Evolutionary conservation across 2,113 vertebrate species (phyloP), one percentile per base, ranked within the genome.

Genomic region (Chitala chitala): DNA sequence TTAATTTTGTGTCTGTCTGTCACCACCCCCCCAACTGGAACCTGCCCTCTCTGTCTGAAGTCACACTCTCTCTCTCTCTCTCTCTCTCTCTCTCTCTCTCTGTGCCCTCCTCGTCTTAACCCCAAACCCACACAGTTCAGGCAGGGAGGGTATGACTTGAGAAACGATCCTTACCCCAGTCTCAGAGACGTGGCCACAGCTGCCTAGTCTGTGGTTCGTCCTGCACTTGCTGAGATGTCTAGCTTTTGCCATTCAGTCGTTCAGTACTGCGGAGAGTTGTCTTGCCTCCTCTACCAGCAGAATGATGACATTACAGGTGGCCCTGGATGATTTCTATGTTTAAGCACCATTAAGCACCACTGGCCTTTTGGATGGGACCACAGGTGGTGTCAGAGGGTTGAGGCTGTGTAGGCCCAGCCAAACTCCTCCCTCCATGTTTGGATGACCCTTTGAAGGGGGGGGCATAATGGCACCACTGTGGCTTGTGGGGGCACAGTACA

Each of bases 71-170:
- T 24, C 56, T 59, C 54, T 59, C 22, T 56, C 66, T 70, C 40
- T 58, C 53, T 77, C 75, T 74, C 50, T 40, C 54, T 48, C 63
- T 55, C 64, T 71, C 61, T 75, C 63, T 66, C 51, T 76, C 66
- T 79, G n/a, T n/a, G n/a, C n/a, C n/a, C 66, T 75, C 71, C 78
- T 72, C 58, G 79, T 78, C 58, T 78, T 46, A 78, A 78, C 50
- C 64, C 36, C 51, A 50, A 46, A 78, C 79, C 75, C 58, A 73
- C 63, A 81, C 77, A 82, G 73, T 81, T 81, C 78, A 82, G 78
- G 75, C 78, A 83, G 83, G 78, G 75, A 83, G 83, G 76, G 72
- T 84, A 84, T 78, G 66, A 87, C 83, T 83, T 83, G 73, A 74
- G 78, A 84, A 86, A 86, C 83, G 80, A 81, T 83, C 78, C 83